phyloP scores from a whole-genome alignment of 2,113 vertebrate species.

The Sturnira hondurensis region DNA sequence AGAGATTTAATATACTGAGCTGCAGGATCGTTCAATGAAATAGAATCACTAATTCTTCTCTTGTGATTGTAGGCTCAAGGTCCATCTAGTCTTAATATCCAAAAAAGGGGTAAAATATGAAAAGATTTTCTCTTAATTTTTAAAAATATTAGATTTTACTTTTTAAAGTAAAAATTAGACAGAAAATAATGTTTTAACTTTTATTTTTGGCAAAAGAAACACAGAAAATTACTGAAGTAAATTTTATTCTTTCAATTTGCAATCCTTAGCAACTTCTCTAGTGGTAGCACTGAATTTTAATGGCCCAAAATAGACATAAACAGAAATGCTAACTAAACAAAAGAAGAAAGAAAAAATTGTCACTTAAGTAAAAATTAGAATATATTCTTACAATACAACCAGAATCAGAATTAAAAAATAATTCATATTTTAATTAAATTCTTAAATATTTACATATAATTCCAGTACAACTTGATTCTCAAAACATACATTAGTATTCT shows the following conservation, averaged over 20 bases:
- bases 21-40: background rate
- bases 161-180: background rate
- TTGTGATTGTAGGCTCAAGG: rapidly evolving
- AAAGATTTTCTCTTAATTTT: background rate
- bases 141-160: background rate
- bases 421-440: constrained; percentile 61
- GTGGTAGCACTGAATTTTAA: background rate
- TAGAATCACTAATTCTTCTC: background rate
- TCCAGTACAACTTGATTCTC: constrained; percentile 45
- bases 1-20: background rate
- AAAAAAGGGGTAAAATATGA: background rate
- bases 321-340: background rate
- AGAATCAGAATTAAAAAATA: constrained; percentile 17
- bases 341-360: background rate
- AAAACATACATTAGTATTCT: constrained; percentile 52
- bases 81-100: background rate
- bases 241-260: background rate
- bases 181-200: background rate
- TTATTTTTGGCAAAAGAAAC: background rate
- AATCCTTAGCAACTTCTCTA: background rate
- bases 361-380: constrained; percentile 30
- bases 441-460: constrained; percentile 56
- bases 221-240: background rate
- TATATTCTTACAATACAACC: background rate
- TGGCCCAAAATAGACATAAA: background rate